phyloP scores from a whole-genome alignment of 2,888 invertebrate genomes.

The Dolichomitus sp. region DNA sequence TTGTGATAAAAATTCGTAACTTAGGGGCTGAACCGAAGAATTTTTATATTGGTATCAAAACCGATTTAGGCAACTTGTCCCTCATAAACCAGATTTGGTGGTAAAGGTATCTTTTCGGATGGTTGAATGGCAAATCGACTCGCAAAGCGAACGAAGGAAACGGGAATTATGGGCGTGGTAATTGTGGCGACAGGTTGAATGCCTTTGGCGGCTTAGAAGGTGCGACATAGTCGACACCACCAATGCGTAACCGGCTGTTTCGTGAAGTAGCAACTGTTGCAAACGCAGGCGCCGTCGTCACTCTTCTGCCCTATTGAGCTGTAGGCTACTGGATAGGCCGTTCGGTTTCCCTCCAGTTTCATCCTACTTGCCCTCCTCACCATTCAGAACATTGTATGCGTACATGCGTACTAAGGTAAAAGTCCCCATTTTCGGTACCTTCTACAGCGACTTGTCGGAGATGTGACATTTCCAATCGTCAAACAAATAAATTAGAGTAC shows the following conservation, averaged over 20 bases:
- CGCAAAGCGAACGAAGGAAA: slow-evolving; percentile 11
- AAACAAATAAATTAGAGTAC: too few species aligned
- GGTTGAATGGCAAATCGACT: too few species aligned
- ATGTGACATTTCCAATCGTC: too few species aligned
- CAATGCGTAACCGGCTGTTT: slow-evolving; percentile 41
- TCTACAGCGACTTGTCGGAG: too few species aligned
- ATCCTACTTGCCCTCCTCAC: background rate
- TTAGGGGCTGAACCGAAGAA: background rate
- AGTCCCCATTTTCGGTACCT: too few species aligned
- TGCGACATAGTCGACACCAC: slow-evolving; percentile 27
- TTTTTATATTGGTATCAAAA: background rate
- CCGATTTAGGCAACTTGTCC: too few species aligned
- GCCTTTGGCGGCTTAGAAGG: slow-evolving; percentile 6
- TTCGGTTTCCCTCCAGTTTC: slow-evolving; percentile 12
- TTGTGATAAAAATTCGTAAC: too few species aligned
- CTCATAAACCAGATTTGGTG: too few species aligned
- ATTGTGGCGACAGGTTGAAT: slow-evolving; percentile 25
- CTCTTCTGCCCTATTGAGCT: slow-evolving; percentile 1
- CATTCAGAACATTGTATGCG: background rate
- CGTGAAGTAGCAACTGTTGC: slow-evolving; percentile 41
- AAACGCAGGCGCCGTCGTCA: slow-evolving; percentile 58
- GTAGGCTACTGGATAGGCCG: background rate
- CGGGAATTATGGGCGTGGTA: slow-evolving; percentile 42
- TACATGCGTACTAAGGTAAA: too few species aligned
- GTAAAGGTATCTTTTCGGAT: background rate